A percentile compares a stretch with the other conserved stretches of the same genome.
Conservation (phyloP, 2,888 invertebrate genomes). For the Clunio marinus region DNA sequence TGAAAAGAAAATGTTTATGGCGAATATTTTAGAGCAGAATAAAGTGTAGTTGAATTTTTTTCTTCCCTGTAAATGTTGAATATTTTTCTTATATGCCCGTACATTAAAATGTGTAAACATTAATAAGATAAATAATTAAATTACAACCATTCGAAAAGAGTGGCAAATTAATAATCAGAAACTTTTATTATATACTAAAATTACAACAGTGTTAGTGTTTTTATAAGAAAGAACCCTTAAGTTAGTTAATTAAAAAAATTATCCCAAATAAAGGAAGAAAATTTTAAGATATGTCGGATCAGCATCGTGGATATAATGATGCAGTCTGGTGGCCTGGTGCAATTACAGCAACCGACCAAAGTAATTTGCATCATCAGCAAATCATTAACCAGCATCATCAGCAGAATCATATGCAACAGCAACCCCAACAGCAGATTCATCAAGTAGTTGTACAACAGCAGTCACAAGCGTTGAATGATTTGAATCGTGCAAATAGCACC, state of each 20-base stretch:
- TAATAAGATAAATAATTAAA: constrained; percentile 23
- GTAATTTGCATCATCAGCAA: constrained; percentile 53
- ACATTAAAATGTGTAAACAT: constrained; percentile 29
- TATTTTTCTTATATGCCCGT: neutral
- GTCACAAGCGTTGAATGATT: constrained; percentile 51
- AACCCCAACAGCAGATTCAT: constrained; percentile 39
- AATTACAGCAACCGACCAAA: constrained; percentile 53
- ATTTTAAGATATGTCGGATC: constrained; percentile 59
- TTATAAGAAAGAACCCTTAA: constrained; percentile 10
- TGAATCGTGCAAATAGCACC: constrained; percentile 57
- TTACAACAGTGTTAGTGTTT: constrained; percentile 30
- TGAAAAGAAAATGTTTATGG: constrained; percentile 34
- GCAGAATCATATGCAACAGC: constrained; percentile 52
- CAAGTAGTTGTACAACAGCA: constrained; percentile 43
- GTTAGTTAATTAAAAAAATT: constrained; percentile 29
- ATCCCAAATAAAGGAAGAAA: neutral
- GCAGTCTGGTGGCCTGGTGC: constrained; percentile 59
- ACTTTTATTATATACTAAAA: constrained; percentile 23
- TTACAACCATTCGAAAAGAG: constrained; percentile 15
- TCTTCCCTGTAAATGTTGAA: constrained; percentile 15
- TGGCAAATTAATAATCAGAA: constrained; percentile 30
- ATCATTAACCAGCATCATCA: constrained; percentile 55
- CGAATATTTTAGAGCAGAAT: constrained; percentile 18
- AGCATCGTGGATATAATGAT: constrained; percentile 61
- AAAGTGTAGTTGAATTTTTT: constrained; percentile 29